Conservation (phyloP, 2,888 invertebrate genomes). For the Rhabditophanes sp. region DNA sequence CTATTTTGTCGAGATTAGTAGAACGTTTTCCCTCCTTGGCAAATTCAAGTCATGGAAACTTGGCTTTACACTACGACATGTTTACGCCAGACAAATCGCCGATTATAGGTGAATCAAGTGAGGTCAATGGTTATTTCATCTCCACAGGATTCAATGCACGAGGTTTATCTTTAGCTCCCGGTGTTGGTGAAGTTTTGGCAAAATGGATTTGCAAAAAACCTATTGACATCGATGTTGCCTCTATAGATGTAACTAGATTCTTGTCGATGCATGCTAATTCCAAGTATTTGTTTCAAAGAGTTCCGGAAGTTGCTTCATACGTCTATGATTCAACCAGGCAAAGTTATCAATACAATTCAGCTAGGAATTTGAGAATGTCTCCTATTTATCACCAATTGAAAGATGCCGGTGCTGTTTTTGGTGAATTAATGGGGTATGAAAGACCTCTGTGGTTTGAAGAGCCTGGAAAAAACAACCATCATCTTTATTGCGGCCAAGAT, state of each 20-base stretch:
- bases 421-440: slow-evolving; percentile 94
- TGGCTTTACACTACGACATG: slow-evolving; percentile 77
- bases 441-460: slow-evolving; percentile 73
- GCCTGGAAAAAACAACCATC: not conserved
- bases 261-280: slow-evolving; percentile 82
- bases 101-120: slow-evolving; percentile 82
- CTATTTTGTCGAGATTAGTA: slow-evolving; percentile 66
- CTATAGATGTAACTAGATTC: slow-evolving; percentile 73
- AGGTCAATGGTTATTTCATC: slow-evolving; percentile 70
- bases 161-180: slow-evolving; percentile 84
- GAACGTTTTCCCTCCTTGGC: slow-evolving; percentile 65
- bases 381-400: slow-evolving; percentile 77
- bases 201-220: slow-evolving; percentile 68
- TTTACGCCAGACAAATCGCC: slow-evolving; percentile 92
- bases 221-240: slow-evolving; percentile 58
- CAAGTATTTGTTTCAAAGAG: slow-evolving; percentile 72
- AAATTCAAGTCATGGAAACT: slow-evolving; percentile 59
- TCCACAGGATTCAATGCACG: slow-evolving; percentile 91
- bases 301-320: slow-evolving; percentile 78
- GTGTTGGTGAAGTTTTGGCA: slow-evolving; percentile 68
- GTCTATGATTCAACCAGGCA: too few relatives aligned
- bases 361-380: slow-evolving; percentile 70
- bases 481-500: slow-evolving; percentile 11
- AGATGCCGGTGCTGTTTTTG: slow-evolving; percentile 80
- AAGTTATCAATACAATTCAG: slow-evolving; percentile 59